These are phyloP conservation scores for Sinodicranocentrus sp. DNA, from an alignment of 2,888 invertebrate genomes.

Conservation along the genomic window DNA sequence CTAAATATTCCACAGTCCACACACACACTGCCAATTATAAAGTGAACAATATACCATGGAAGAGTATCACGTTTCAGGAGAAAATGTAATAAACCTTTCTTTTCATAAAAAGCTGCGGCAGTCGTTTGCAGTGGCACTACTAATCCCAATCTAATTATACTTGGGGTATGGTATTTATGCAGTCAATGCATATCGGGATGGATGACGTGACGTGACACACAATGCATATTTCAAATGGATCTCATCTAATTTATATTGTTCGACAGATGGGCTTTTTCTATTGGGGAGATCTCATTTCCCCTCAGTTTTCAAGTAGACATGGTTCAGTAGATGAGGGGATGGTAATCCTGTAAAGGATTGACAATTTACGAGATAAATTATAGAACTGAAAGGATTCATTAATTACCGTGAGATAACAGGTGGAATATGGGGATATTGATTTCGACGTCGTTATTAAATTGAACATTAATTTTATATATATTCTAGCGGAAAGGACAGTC, in stretches of 20 bases:
- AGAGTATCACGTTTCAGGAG: constrained; percentile 25
- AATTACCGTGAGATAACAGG: too few species aligned
- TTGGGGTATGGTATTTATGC: too few species aligned
- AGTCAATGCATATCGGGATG: constrained; percentile 1
- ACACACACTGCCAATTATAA: too few species aligned
- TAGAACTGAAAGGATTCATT: too few species aligned
- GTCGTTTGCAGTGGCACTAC: constrained; percentile 6
- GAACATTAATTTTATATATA: too few species aligned
- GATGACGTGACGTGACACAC: background rate
- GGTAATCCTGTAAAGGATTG: too few species aligned
- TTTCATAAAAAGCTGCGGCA: constrained; percentile 2
- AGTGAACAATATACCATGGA: background rate
- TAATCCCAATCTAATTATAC: constrained; percentile 35
- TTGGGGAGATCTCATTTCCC: background rate
- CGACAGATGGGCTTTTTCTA: constrained; percentile 18
- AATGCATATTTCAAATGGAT: constrained; percentile 3
- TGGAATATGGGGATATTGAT: too few species aligned
- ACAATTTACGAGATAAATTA: too few species aligned
- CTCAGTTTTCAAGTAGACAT: background rate
- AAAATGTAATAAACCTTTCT: background rate
- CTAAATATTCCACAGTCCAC: too few species aligned
- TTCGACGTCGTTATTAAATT: too few species aligned
- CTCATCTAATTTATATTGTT: constrained; percentile 14
- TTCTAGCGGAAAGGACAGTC: too few species aligned
- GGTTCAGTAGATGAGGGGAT: too few species aligned